Conservation (phyloP, 2,797 vertebrate genomes). For the Chrysocyon brachyurus region DNA sequence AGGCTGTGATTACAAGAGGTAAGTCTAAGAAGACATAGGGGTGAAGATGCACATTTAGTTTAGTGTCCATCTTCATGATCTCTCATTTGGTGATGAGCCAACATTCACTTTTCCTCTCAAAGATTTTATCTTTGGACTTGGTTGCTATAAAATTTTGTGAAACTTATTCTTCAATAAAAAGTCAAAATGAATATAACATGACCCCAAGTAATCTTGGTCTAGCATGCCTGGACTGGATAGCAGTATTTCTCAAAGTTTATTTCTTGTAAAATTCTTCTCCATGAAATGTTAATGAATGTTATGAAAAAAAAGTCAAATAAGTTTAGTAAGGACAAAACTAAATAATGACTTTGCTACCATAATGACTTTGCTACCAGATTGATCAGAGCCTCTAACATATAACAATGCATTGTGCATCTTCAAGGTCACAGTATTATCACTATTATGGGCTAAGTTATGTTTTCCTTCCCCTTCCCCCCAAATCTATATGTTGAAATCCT, state of each 20-base stretch:
- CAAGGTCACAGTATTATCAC: background rate
- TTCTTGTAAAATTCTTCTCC: background rate
- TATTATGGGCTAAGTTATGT: rapidly evolving
- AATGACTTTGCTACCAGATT: background rate
- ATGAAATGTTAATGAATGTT: background rate
- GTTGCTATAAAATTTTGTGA: background rate
- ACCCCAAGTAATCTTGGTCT: background rate
- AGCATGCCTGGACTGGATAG: too few species aligned
- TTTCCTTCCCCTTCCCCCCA: background rate
- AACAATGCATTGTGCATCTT: background rate
- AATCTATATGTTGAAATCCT: background rate
- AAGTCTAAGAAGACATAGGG: background rate
- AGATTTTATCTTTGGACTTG: background rate
- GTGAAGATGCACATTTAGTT: background rate
- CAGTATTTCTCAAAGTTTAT: background rate
- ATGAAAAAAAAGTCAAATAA: background rate
- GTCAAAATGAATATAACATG: background rate
- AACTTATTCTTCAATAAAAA: background rate
- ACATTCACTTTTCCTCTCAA: background rate
- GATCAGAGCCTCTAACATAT: background rate
- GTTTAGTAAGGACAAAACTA: background rate
- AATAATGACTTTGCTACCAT: background rate
- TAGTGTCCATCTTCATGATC: background rate
- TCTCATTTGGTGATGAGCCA: background rate
- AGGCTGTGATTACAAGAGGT: background rate